Conservation (phyloP, 2,888 invertebrate species). For the Tuberolachnus salignus region DNA sequence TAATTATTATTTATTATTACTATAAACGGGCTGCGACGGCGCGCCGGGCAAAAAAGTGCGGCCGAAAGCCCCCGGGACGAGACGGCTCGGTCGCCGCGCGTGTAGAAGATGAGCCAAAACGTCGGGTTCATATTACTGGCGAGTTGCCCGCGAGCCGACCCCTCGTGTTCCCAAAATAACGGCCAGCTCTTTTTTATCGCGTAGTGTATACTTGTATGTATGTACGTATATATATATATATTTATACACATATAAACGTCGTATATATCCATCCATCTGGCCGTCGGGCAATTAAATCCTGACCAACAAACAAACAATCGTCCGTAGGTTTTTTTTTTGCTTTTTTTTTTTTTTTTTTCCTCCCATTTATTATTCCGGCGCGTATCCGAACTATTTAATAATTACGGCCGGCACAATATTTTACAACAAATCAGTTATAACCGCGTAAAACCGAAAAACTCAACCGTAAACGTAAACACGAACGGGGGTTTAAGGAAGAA, state of each 20-base stretch:
- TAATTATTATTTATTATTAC: too few relatives aligned
- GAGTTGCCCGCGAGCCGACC: constrained; percentile 42
- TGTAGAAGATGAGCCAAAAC: constrained; percentile 53
- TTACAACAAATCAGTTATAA: too few relatives aligned
- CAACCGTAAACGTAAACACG: too few relatives aligned
- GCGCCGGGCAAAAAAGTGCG: too few relatives aligned
- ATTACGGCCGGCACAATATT: too few relatives aligned
- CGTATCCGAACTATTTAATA: not conserved
- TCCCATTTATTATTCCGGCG: not conserved
- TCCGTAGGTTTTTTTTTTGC: constrained; percentile 7
- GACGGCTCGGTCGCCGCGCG: not conserved
- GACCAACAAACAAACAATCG: constrained; percentile 48
- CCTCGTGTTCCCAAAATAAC: constrained; percentile 55
- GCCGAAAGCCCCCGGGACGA: too few relatives aligned
- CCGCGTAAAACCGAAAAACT: too few relatives aligned
- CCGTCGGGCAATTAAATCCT: constrained; percentile 43
- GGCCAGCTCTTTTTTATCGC: constrained; percentile 47
- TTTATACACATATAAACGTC: too few relatives aligned
- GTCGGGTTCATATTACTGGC: constrained; percentile 54
- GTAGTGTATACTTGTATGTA: not conserved
- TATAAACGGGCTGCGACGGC: too few relatives aligned
- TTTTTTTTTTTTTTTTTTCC: not conserved
- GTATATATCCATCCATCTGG: constrained; percentile 20
- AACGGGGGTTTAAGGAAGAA: too few relatives aligned
- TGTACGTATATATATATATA: too few relatives aligned